Evolutionary conservation across 2,888 invertebrate species (phyloP), one percentile per base, ranked within the genome.

Genomic region (Steinernema carpocapsae): DNA sequence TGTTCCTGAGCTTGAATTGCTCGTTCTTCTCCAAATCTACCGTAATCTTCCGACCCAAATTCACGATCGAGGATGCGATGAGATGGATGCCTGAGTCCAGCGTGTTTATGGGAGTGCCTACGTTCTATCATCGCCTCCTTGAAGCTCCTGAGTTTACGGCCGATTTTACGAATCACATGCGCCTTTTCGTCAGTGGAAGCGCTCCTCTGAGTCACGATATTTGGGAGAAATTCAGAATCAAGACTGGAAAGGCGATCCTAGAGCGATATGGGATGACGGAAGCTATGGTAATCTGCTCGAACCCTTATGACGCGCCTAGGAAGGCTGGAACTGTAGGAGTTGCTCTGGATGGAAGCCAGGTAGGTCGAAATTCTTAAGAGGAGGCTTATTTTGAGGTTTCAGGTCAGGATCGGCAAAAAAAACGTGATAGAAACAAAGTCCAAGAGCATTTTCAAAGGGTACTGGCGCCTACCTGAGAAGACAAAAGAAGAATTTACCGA

Each of bases 241-340:
- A 94, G 79, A 93, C 93, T 0, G 94, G 94, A 0, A 92, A 93
- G 86, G 90, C 91, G 42, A 90, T 94, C 14, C 89, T 94, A 74
- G 94, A 94, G 88, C 91, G 95, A 77, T 92, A 92, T 87, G 92
- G 90, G 89, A 90, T 90, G 90, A 93, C 94, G 0, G 95, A 95
- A 90, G 92, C 92, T 74, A 94, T 94, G 46, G 48, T 82, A n/a
- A 80, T 82, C 51, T 77, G 77, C 17, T 84, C 86, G 7, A 86
- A 86, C 73, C 86, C 82, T 1, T 79, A 84, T 74, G 82, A 85
- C 6, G 74, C 70, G 3, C 56, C 46, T 14, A 76, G 78, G 10
- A 80, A 75, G 12, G 74, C 85, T 3, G 87, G 87, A n/a, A 81
- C 84, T 0, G 94, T 95, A 70, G 95, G 95, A 4, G 88, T 89